Base-by-base conservation (phyloP, 2,888 invertebrate species). In the Melangyna quadrimaculata region DNA sequence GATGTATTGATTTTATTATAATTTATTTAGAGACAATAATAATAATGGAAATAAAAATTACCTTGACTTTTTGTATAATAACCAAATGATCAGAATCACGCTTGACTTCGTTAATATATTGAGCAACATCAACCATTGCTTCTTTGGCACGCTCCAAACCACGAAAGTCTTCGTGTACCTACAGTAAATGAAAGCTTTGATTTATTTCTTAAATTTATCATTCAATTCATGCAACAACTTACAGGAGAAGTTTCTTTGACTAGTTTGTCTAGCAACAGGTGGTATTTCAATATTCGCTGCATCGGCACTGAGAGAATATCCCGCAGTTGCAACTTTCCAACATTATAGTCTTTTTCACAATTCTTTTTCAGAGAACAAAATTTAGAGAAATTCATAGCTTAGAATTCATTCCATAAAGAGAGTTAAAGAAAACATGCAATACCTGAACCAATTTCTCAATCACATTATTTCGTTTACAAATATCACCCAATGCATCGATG, bases 231-330 rank as follows among this genome's bases (percentile, higher is more conserved):
- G 8, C 8, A 6, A 12, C n/a, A 61, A 90, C 93, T 93, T 91
- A 96, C 96, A 88, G 95, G 95, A 88, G 96, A 96, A 0, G 97
- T 97, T 91, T 97, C 96, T 89, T 96, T 96, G 71, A 97, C 95
- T 65, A 98, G 93, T 92, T 97, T 98, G 91, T 98, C 97, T 77
- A 99, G 93, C 65, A 99, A 93, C 74, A 99, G 94, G 92, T 99
- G 99, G 93, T 99, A 99, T 91, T 99, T 99, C 87, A 99, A 94
- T 88, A 99, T 96, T 91, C 99, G 94, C 93, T 99, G 99, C 98
- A 99, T 98, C 53, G 99, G 99, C 87, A 99, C 98, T 24, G 98
- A 97, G 59, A 99, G 93, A 87, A 99, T 96, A 92, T 99, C 99
- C 63, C 98, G 94, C 88, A 99, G 93, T 92, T 98, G 97, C 90